phyloP scores from a whole-genome alignment of 2,888 invertebrate species.

The Eupithecia abbreviata region DNA sequence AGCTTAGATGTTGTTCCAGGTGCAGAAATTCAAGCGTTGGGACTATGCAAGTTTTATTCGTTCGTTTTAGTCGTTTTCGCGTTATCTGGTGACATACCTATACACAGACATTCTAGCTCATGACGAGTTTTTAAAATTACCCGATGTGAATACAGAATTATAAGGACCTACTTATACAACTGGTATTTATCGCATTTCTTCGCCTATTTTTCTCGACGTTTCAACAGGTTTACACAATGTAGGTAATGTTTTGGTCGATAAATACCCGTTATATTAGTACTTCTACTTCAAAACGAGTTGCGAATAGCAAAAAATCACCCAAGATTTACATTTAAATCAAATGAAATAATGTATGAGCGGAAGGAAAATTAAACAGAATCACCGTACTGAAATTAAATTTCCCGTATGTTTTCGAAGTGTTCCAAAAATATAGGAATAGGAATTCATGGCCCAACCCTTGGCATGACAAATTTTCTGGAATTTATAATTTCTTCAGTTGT shows the following conservation, averaged over 20 bases:
- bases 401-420: slow-evolving; percentile 42
- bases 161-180: no score
- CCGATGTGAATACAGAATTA: no score
- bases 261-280: no score
- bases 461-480: slow-evolving; percentile 55
- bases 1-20: not conserved
- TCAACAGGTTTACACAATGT: no score
- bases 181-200: no score
- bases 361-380: not conserved
- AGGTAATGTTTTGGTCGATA: no score
- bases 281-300: not conserved
- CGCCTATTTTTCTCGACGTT: no score
- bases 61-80: no score
- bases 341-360: not conserved
- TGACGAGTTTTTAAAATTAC: not conserved
- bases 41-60: not conserved
- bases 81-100: not conserved
- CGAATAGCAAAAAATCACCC: not conserved
- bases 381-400: not conserved
- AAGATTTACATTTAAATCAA: not conserved
- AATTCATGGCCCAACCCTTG: slow-evolving; percentile 53
- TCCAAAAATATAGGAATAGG: slow-evolving; percentile 53
- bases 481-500: slow-evolving; percentile 46
- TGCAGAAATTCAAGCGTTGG: not conserved
- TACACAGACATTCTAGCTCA: not conserved